A percentile compares a stretch with the other conserved stretches of the same genome.
phyloP scores from a whole-genome alignment of 2,113 vertebrate species.

The Macrotus californicus region DNA sequence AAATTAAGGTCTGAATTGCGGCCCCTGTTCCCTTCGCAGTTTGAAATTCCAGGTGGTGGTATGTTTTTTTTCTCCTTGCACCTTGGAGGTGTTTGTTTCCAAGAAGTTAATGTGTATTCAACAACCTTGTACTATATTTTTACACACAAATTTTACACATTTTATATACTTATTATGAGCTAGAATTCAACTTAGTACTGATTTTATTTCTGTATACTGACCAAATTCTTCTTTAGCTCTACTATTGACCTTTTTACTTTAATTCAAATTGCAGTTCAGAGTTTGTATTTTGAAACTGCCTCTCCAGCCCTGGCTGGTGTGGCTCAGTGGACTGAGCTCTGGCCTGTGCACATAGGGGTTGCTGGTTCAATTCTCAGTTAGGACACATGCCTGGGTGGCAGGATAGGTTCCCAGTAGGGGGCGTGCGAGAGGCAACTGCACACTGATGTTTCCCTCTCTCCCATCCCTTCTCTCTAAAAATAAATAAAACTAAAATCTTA shows the following conservation, averaged over 20 bases:
- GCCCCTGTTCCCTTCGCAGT: not conserved
- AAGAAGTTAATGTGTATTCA: not conserved
- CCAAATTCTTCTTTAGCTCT: not conserved
- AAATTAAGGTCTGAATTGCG: not conserved
- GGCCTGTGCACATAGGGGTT: no score
- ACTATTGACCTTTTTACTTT: not conserved
- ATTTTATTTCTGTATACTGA: not conserved
- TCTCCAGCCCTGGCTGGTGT: not conserved
- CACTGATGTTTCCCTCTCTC: no score
- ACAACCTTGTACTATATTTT: not conserved
- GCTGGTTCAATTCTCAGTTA: no score
- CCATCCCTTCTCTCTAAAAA: no score
- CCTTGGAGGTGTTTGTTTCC: not conserved
- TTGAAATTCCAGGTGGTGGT: not conserved
- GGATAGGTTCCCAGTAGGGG: no score
- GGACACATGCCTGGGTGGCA: no score
- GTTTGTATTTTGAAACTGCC: not conserved
- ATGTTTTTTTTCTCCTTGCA: not conserved
- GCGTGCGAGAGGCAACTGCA: no score
- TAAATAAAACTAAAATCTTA: not conserved
- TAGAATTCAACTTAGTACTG: not conserved
- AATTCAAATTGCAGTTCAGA: not conserved
- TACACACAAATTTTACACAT: not conserved
- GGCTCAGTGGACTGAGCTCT: no score
- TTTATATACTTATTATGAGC: not conserved